Evolutionary conservation across 2,888 invertebrate species (phyloP), one percentile per base, ranked within the genome.

Genomic region (Pyralis farinalis): DNA sequence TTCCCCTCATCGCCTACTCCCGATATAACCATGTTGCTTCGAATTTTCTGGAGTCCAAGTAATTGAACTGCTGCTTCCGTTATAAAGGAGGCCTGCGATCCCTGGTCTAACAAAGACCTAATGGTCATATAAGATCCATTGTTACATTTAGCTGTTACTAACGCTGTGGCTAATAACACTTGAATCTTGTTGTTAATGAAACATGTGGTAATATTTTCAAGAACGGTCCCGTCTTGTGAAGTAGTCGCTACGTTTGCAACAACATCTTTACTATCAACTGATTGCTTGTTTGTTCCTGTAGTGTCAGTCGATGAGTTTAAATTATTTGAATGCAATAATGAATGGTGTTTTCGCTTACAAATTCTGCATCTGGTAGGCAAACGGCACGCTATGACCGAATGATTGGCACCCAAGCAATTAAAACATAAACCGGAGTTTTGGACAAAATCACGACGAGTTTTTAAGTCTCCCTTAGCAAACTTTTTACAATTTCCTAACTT

Each of bases 401-500:
- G 29, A 9, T 30, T 30, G 6, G 10, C 7, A 3, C 22, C 27
- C 16, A 40, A 22, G 32, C 37, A 46, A 10, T 36, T 39, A 12
- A 39, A 36, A 9, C 42, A 45, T 10, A 42, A 39, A 10, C 16
- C 9, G 22, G 37, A 30, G 20, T 30, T 30, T 3, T 10, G 7
- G 1, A 44, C 44, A 10, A 37, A 44, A 0, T 40, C 37, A 7
- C 33, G 32, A n/a, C 37, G 11, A 12, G 29, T 7, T 9, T n/a
- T 21, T 4, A n/a, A 9, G 7, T 9, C 8, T 21, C 20, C 20
- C 4, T 30, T 30, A 1, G 12, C 9, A n/a, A 43, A 38, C 6
- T 22, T 12, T 9, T 37, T 37, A 22, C 42, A 43, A 20, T 38
- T 38, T 27, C 34, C 38, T 21, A 43, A 12, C 8, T 43, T 43